Conservation (phyloP, 2,113 vertebrate genomes). For the Platysteira castanea region DNA sequence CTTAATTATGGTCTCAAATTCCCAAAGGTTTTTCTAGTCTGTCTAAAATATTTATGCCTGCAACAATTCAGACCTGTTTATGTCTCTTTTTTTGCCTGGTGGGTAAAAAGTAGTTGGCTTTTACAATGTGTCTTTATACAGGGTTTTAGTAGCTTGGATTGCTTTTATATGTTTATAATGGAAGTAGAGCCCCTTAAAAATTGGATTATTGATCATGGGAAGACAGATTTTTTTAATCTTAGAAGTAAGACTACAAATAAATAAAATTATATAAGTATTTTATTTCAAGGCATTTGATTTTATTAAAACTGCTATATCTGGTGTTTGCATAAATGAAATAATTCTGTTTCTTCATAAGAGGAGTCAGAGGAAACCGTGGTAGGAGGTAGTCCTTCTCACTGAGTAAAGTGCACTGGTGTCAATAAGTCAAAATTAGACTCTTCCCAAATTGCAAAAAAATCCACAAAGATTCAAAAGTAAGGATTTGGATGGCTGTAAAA, state of each 20-base stretch:
- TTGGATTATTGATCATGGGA: not conserved
- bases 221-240: conserved; percentile 1
- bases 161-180: not conserved
- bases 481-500: not conserved
- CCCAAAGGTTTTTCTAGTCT: not conserved
- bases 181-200: conserved; percentile 19
- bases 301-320: not conserved
- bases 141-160: conserved; percentile 1
- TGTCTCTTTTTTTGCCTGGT: not conserved
- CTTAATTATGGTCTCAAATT: not conserved
- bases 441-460: not conserved
- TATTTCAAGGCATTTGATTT: not conserved
- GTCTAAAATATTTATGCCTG: not conserved
- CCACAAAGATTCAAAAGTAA: not conserved
- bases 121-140: not conserved
- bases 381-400: not conserved
- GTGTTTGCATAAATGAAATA: not conserved
- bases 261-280: not conserved
- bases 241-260: not conserved
- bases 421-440: not conserved
- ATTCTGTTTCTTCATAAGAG: not conserved
- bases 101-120: not conserved
- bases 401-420: not conserved
- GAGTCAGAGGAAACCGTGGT: not conserved
- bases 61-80: not conserved